Percentiles rank a stretch among this genome's conserved stretches.
Conservation (phyloP, 1,140 invertebrate genomes). For the Drosophila parvula region DNA sequence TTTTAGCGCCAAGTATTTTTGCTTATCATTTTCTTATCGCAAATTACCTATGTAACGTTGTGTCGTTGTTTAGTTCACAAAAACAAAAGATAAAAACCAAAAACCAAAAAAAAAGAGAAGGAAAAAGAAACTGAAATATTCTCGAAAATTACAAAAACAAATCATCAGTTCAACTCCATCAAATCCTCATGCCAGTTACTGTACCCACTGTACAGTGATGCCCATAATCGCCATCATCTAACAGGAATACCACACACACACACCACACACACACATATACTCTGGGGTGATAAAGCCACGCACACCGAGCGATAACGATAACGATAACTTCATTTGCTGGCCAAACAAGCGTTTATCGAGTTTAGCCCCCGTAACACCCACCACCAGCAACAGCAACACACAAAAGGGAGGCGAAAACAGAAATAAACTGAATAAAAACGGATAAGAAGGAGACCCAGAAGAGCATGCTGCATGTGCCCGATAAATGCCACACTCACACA, state of each 20-base stretch:
- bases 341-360: constrained; percentile 46
- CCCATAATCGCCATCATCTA: constrained; percentile 37
- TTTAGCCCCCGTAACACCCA: constrained; percentile 21
- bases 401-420: constrained; percentile 10
- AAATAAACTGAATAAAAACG: constrained; percentile 11
- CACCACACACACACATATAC: constrained; percentile 24
- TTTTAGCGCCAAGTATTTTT: constrained; percentile 31
- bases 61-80: constrained; percentile 79
- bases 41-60: constrained; percentile 75
- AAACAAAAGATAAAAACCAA: constrained; percentile 14
- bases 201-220: constrained; percentile 43
- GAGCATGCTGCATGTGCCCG: constrained; percentile 67
- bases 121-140: constrained; percentile 24
- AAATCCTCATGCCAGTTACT: constrained; percentile 29
- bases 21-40: constrained; percentile 46
- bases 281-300: constrained; percentile 15
- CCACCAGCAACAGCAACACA: constrained; percentile 1
- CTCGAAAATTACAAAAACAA: constrained; percentile 33
- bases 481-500: constrained; percentile 24
- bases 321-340: constrained; percentile 52
- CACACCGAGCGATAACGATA: constrained; percentile 42
- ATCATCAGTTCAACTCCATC: constrained; percentile 18
- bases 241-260: constrained; percentile 13
- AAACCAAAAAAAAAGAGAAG: constrained; percentile 3
- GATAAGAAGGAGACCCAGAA: constrained; percentile 20